These are phyloP conservation scores for Leptonema lineaticorne DNA, from an alignment of 1,140 invertebrate species.

Conservation along the genomic window DNA sequence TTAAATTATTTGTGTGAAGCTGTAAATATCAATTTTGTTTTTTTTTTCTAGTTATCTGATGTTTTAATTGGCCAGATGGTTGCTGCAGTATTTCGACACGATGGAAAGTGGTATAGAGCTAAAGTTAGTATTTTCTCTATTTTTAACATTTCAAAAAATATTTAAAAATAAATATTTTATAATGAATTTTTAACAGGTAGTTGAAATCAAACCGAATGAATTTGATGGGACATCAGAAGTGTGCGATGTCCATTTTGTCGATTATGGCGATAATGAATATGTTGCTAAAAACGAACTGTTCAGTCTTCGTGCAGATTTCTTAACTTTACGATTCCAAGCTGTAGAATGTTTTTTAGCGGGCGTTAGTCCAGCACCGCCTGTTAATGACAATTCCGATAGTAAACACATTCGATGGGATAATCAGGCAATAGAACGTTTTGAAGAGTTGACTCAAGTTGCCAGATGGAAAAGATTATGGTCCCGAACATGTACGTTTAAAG, in stretches of 20 bases:
- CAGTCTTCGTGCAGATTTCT: constrained; percentile 71
- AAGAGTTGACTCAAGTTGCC: constrained; percentile 65
- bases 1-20: constrained; percentile 28
- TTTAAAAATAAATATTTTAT: constrained; percentile 12
- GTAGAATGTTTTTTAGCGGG: constrained; percentile 77
- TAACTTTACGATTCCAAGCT: constrained; percentile 68
- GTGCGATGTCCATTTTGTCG: constrained; percentile 73
- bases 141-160: constrained; percentile 38
- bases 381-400: constrained; percentile 6
- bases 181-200: constrained; percentile 49
- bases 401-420: constrained; percentile 57
- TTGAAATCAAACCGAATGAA: constrained; percentile 60
- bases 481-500: constrained; percentile 66
- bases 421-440: constrained; percentile 69
- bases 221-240: constrained; percentile 57
- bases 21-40: background rate
- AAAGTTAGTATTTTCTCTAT: constrained; percentile 25
- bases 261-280: constrained; percentile 76
- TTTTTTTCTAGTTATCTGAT: constrained; percentile 48
- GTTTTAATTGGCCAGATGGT: constrained; percentile 73
- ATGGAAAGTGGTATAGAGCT: constrained; percentile 74
- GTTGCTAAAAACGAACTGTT: constrained; percentile 62
- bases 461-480: constrained; percentile 69
- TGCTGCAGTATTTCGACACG: constrained; percentile 72
- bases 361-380: constrained; percentile 58